These are phyloP conservation scores for Panurus biarmicus DNA, from an alignment of 2,113 vertebrate genomes.

Conservation along the genomic window DNA sequence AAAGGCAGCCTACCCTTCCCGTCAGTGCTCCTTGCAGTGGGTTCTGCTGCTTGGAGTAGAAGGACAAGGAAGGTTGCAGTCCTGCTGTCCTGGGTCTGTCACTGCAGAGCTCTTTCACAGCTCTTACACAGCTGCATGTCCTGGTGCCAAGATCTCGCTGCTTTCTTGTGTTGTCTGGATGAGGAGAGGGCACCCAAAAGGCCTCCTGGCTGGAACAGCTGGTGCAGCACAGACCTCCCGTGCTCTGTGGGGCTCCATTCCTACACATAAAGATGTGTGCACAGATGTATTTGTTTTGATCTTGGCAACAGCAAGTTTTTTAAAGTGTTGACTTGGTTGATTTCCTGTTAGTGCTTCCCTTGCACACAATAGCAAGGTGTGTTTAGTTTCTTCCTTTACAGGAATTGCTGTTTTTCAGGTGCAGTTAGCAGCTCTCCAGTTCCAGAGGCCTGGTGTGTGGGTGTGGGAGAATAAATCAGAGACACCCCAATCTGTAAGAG, in stretches of 20 bases:
- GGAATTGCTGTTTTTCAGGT: background rate
- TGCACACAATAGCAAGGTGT: background rate
- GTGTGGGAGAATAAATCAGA: constrained; percentile 40
- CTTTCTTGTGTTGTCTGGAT: background rate
- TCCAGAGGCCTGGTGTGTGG: background rate
- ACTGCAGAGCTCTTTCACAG: background rate
- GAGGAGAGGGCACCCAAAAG: background rate
- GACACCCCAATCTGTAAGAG: background rate
- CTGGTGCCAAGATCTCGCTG: background rate
- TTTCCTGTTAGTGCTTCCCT: background rate
- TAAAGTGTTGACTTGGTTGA: rapidly evolving
- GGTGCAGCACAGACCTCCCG: background rate
- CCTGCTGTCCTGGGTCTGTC: background rate
- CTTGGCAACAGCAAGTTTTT: background rate
- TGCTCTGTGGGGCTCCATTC: background rate
- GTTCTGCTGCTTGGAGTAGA: background rate
- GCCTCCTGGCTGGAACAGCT: background rate
- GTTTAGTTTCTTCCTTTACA: background rate
- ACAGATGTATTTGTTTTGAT: background rate
- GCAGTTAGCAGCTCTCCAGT: background rate
- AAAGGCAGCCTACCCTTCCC: background rate
- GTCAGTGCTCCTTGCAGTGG: background rate
- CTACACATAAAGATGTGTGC: background rate
- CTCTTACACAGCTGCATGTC: background rate
- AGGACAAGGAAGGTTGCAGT: background rate